Evolutionary conservation across 2,113 vertebrate species (phyloP), one percentile per base, ranked within the genome.

Genomic region (Thalassoma bifasciatum): DNA sequence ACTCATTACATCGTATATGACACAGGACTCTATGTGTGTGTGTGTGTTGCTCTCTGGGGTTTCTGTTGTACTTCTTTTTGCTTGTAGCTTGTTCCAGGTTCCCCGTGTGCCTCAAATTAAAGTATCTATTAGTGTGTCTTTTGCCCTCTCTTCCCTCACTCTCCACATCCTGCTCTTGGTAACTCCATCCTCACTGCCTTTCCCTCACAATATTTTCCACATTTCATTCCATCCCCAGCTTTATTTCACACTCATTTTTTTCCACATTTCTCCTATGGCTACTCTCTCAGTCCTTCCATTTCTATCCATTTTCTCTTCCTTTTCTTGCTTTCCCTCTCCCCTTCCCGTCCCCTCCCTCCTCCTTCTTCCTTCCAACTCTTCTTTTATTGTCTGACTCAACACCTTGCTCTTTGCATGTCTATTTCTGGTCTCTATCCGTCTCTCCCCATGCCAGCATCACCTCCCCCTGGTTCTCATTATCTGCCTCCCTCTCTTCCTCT

Each of bases 391-490:
- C 87, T 93, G 92, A 93, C 92, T 93, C 93, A 92, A 93, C 91
- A 90, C 92, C 89, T 92, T 91, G 85, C 82, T 85, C 85, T 92
- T 91, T 93, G 88, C 91, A 91, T 93, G 89, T 93, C 94, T 94
- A 93, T 94, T 94, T 94, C 87, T 89, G 89, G 90, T 84, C 84
- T 91, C 92, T 77, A 82, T 92, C 81, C 92, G 82, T 81, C 84
- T 91, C 93, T 87, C 91, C 83, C 88, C 89, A 86, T 83, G 88
- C 90, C 86, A 89, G 85, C 91, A 79, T 89, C 92, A 86, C 91
- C 91, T 90, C 92, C 89, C 80, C 91, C 88, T 89, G 91, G 85
- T 93, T 91, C 92, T 94, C 93, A 92, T 93, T 93, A 93, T 92
- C 81, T 46, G 62, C 81, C 82, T 90, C 86, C 77, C 71, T 87